Evolutionary conservation across 2,797 vertebrate species (phyloP).

Genomic region (Triplophysa yarkandensis): DNA sequence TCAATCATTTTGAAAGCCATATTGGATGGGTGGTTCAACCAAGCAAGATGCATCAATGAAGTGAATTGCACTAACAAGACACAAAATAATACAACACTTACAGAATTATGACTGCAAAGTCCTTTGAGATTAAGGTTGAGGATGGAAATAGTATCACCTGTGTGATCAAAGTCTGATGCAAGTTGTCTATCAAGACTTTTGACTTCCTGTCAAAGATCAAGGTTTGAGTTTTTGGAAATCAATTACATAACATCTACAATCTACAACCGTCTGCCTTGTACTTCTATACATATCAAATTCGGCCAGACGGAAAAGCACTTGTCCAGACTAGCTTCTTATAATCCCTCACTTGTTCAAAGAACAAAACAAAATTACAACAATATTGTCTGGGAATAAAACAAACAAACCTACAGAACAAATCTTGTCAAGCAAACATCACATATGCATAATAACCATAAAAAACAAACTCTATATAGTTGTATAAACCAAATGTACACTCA

Average conservation of each 20-base stretch:
- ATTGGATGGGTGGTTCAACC: not conserved
- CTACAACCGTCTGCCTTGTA: not conserved
- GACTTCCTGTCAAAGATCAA: slow-evolving; percentile 46
- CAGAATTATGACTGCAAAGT: not conserved
- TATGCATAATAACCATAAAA: no score
- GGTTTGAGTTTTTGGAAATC: slow-evolving; percentile 23
- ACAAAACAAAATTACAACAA: slow-evolving; percentile 29
- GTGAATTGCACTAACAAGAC: not conserved
- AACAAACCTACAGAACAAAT: slow-evolving; percentile 6
- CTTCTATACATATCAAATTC: slow-evolving; percentile 1
- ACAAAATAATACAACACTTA: not conserved
- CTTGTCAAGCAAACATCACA: not conserved
- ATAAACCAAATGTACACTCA: not conserved
- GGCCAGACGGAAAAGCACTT: not conserved
- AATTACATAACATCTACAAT: slow-evolving; percentile 1
- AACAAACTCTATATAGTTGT: no score
- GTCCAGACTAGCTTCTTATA: slow-evolving; percentile 13
- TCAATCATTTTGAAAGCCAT: not conserved
- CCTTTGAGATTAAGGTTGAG: not conserved
- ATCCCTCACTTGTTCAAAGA: slow-evolving; percentile 5
- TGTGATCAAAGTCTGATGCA: slow-evolving; percentile 38
- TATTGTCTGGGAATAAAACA: not conserved
- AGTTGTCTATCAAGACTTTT: slow-evolving; percentile 36
- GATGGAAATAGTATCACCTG: slow-evolving; percentile 32
- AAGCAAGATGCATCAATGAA: not conserved